Percentiles rank a stretch among this genome's conserved stretches.
Evolutionary conservation across 1,140 invertebrate genomes (phyloP).

Genomic region (Lysiphlebus fabarum): DNA sequence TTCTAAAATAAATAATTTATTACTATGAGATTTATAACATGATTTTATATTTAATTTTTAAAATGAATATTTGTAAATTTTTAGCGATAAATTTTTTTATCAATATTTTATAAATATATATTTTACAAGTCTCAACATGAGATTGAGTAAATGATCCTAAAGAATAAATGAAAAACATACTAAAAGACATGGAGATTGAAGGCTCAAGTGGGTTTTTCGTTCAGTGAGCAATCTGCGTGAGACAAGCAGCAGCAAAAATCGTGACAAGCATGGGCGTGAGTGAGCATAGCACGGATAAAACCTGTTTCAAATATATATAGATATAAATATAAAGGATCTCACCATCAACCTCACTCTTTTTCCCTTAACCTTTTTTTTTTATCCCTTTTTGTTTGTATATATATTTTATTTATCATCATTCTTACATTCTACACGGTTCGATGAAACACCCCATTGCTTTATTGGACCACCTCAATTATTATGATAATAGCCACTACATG

Average conservation of each 20-base stretch:
- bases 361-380: background rate
- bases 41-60: no score
- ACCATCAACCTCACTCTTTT: background rate
- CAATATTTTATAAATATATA: no score
- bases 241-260: slow-evolving; percentile 24
- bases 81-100: no score
- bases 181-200: slow-evolving; percentile 4
- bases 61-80: no score
- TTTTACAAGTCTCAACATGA: no score
- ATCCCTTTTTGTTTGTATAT: no score
- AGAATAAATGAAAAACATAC: slow-evolving; percentile 9
- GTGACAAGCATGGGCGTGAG: slow-evolving; percentile 38
- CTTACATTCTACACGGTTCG: slow-evolving; percentile 10
- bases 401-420: no score
- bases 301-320: slow-evolving; percentile 30
- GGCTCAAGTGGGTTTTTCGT: slow-evolving; percentile 4
- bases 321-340: background rate
- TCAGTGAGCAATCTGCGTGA: slow-evolving; percentile 12
- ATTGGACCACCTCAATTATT: slow-evolving; percentile 38
- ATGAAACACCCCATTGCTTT: slow-evolving; percentile 33
- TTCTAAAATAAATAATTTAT: no score
- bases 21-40: no score
- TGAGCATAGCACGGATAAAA: slow-evolving; percentile 31
- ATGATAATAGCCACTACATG: slow-evolving; percentile 31
- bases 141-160: slow-evolving; percentile 4